Evolutionary conservation across 2,888 invertebrate species (phyloP).

Genomic region (Metalampra italica): DNA sequence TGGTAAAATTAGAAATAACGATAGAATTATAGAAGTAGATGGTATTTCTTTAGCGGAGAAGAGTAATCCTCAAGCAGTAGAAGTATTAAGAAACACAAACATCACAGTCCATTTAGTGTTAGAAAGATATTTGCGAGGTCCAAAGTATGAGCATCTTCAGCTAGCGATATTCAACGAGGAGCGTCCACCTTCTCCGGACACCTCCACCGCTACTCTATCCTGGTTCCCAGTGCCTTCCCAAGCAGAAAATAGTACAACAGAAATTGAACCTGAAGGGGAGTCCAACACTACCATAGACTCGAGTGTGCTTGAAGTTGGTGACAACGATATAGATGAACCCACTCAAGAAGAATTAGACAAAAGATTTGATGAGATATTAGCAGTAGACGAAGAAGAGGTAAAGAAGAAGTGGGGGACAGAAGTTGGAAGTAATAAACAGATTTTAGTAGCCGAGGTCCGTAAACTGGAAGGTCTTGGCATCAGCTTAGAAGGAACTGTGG

Average conservation of each 20-base stretch:
- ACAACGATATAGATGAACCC: conserved; percentile 68
- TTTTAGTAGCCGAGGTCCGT: conserved; percentile 94
- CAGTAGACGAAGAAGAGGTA: conserved; percentile 79
- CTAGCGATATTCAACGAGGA: conserved; percentile 86
- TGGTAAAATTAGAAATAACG: conserved; percentile 94
- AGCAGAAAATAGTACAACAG: conserved; percentile 73
- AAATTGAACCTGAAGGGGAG: conserved; percentile 88
- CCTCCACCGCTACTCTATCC: conserved; percentile 89
- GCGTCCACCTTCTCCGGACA: conserved; percentile 81
- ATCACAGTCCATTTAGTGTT: conserved; percentile 92
- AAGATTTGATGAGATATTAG: conserved; percentile 79
- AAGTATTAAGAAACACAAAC: conserved; percentile 95
- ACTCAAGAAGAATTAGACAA: conserved; percentile 69
- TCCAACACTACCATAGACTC: conserved; percentile 90
- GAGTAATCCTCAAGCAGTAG: conserved; percentile 98
- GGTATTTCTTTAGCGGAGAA: conserved; percentile 92
- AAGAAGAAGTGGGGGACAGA: conserved; percentile 89
- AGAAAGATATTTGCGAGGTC: conserved; percentile 94
- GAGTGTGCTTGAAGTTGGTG: conserved; percentile 80
- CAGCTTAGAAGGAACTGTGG: conserved; percentile 98
- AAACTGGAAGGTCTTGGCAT: conserved; percentile 97
- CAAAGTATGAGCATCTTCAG: conserved; percentile 94
- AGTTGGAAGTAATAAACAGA: conserved; percentile 89
- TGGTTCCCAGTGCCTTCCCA: conserved; percentile 90
- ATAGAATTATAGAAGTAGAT: conserved; percentile 98